Conservation (phyloP, 2,888 invertebrate species). For the Eupithecia pulchellata region DNA sequence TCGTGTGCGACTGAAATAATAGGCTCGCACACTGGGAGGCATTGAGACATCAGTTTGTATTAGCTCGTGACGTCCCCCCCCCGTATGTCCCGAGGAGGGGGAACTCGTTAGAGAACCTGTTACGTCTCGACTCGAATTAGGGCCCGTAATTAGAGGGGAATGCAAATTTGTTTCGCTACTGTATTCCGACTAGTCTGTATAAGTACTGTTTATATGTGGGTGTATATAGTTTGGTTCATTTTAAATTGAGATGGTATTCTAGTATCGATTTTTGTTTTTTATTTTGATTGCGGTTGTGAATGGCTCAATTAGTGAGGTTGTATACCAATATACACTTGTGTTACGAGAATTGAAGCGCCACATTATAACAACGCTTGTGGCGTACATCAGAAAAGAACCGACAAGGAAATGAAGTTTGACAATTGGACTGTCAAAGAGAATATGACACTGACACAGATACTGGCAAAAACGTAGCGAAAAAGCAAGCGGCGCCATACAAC, state of each 20-base stretch:
- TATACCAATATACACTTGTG: no score
- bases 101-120: slow-evolving; percentile 49
- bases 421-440: no score
- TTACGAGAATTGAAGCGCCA: no score
- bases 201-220: slow-evolving; percentile 2
- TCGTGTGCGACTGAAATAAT: slow-evolving; percentile 84
- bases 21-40: slow-evolving; percentile 84
- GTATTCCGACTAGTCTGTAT: slow-evolving; percentile 3
- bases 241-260: background rate
- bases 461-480: no score
- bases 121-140: slow-evolving; percentile 49
- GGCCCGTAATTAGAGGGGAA: slow-evolving; percentile 50
- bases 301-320: background rate
- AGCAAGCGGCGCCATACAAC: no score
- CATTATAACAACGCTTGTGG: no score
- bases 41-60: slow-evolving; percentile 84
- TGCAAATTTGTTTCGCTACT: slow-evolving; percentile 47
- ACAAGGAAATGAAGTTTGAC: no score
- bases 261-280: background rate
- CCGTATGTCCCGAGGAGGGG: slow-evolving; percentile 14
- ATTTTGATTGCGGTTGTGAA: background rate
- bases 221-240: background rate
- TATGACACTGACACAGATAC: no score
- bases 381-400: no score
- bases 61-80: slow-evolving; percentile 54